Conservation (phyloP, 2,797 vertebrate species). For the Sebastiscus albofasciatus region DNA sequence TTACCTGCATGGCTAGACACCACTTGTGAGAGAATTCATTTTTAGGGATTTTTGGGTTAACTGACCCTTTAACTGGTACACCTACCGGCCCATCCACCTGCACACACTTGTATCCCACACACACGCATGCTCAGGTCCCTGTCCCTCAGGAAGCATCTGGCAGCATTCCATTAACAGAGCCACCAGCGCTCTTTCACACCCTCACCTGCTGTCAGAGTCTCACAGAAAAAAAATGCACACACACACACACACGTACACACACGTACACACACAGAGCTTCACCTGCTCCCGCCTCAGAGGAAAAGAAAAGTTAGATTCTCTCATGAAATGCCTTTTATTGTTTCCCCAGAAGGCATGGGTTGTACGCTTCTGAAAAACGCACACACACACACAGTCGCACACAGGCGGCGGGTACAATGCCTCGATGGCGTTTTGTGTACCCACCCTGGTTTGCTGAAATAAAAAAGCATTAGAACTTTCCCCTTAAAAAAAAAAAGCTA, state of each 20-base stretch:
- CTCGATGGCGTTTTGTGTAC: slow-evolving; percentile 76
- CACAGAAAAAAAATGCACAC: background rate
- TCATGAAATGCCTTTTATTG: slow-evolving; percentile 75
- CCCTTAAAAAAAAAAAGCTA: slow-evolving; percentile 67
- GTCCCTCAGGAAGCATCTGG: slow-evolving; percentile 57
- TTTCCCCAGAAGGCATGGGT: slow-evolving; percentile 77
- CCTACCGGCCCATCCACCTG: slow-evolving; percentile 20
- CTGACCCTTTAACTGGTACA: slow-evolving; percentile 20
- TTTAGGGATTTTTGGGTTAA: slow-evolving; percentile 3
- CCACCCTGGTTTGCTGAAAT: slow-evolving; percentile 67
- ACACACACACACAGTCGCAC: slow-evolving; percentile 11
- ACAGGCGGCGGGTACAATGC: slow-evolving; percentile 62
- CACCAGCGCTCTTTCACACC: slow-evolving; percentile 52
- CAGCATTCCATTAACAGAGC: slow-evolving; percentile 67
- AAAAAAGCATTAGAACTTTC: slow-evolving; percentile 73
- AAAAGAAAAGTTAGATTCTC: slow-evolving; percentile 74
- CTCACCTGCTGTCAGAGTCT: slow-evolving; percentile 64
- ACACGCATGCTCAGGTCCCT: slow-evolving; percentile 36
- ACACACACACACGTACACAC: background rate
- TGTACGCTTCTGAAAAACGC: slow-evolving; percentile 66
- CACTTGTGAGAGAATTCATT: background rate
- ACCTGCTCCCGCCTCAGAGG: slow-evolving; percentile 64
- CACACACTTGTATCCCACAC: slow-evolving; percentile 30
- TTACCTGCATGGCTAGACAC: background rate
- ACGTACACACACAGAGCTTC: slow-evolving; percentile 33